Conservation (phyloP, 2,888 invertebrate genomes). For the Serrognathus titanus region DNA sequence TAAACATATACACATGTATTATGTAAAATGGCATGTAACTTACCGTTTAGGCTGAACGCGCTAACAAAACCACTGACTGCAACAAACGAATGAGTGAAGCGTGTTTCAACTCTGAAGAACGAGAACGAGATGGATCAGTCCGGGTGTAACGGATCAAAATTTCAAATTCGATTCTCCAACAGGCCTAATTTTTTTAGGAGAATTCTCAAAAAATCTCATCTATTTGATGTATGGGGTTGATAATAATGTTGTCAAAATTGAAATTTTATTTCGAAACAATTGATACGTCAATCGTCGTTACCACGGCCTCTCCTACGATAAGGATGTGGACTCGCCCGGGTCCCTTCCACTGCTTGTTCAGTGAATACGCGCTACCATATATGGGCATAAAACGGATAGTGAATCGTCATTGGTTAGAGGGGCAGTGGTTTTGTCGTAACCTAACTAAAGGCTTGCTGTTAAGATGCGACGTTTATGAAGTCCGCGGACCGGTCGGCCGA, state of each 20-base stretch:
- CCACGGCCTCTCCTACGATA: conserved; percentile 37
- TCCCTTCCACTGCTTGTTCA: conserved; percentile 47
- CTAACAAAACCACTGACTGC: conserved; percentile 43
- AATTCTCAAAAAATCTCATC: background rate
- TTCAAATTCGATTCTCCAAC: conserved; percentile 10
- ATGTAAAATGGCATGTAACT: conserved; percentile 21
- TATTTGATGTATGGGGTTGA: conserved; percentile 14
- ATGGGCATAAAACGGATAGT: conserved; percentile 73
- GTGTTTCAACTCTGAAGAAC: conserved; percentile 39
- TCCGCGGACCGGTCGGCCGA: conserved; percentile 40
- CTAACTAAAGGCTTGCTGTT: conserved; percentile 39
- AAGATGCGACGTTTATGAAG: conserved; percentile 31
- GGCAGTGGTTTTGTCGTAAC: conserved; percentile 39
- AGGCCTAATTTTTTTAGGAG: background rate
- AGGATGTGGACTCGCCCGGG: conserved; percentile 47
- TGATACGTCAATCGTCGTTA: conserved; percentile 6
- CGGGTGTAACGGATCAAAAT: conserved; percentile 28
- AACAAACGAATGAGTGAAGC: conserved; percentile 46
- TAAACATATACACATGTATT: background rate
- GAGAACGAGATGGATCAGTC: conserved; percentile 31
- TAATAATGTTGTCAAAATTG: conserved; percentile 19
- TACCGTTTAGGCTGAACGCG: conserved; percentile 45
- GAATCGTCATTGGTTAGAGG: conserved; percentile 62
- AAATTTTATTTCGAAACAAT: conserved; percentile 18
- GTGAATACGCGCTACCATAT: conserved; percentile 63